Percentiles rank a stretch among this genome's conserved stretches.
Evolutionary conservation across 2,113 vertebrate genomes (phyloP).

Genomic region (Sander vitreus): DNA sequence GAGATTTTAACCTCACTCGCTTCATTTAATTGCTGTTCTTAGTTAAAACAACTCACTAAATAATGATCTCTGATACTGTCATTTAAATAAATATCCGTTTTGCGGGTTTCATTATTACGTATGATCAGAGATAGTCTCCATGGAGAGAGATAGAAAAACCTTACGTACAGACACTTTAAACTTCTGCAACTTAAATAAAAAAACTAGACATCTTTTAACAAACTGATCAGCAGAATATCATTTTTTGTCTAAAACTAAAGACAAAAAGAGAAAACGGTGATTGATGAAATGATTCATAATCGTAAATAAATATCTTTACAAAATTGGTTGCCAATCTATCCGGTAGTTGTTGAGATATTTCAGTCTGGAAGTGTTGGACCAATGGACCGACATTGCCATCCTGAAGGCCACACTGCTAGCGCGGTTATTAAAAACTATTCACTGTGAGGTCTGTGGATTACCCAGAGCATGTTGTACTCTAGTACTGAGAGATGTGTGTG

Average conservation of each 20-base stretch:
- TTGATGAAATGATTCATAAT: too few relatives aligned
- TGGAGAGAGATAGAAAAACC: not conserved
- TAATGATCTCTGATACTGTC: constrained; percentile 18
- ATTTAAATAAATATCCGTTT: constrained; percentile 14
- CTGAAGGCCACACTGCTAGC: not conserved
- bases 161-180: not conserved
- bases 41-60: constrained; percentile 4
- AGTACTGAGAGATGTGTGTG: not conserved
- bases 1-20: not conserved
- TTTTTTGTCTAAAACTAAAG: not conserved
- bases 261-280: not conserved
- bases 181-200: not conserved
- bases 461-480: not conserved
- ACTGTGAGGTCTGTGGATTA: constrained; percentile 3
- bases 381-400: not conserved
- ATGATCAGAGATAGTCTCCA: not conserved
- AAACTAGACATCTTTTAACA: not conserved
- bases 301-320: not conserved
- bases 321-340: not conserved
- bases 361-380: not conserved
- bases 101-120: not conserved
- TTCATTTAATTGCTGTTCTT: not conserved
- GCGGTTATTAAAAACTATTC: not conserved
- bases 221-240: not conserved
- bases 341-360: not conserved